phyloP scores from a whole-genome alignment of 2,797 vertebrate genomes.

The Anolis apletophallus region DNA sequence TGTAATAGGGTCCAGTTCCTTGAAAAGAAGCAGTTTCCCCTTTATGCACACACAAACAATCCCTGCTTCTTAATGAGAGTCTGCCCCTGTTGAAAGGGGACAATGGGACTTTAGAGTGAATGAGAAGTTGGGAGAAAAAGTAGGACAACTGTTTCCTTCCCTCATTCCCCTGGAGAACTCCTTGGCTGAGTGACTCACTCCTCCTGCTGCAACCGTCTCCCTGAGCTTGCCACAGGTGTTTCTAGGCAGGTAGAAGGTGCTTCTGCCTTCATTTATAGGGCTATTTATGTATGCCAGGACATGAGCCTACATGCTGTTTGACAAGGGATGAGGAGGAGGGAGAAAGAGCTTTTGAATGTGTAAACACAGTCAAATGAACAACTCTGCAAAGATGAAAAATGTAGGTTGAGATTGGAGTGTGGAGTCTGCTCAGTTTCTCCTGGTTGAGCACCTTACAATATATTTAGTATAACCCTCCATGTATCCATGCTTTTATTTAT shows the following conservation, averaged over 20 bases:
- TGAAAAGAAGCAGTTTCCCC: neutral
- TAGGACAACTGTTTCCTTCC: conserved; percentile 54
- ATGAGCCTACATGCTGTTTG: neutral
- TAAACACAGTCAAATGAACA: neutral
- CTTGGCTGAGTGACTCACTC: neutral
- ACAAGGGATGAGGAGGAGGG: neutral
- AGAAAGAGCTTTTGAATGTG: neutral
- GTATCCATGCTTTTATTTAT: no score
- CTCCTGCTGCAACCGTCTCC: neutral
- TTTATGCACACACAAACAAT: conserved; percentile 43
- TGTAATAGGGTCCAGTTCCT: conserved; percentile 9
- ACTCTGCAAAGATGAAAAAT: neutral
- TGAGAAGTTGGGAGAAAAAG: conserved; percentile 49
- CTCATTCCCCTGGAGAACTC: neutral
- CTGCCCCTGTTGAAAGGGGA: conserved; percentile 25
- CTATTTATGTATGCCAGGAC: neutral
- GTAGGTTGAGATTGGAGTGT: neutral
- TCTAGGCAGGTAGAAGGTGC: neutral
- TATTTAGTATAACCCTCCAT: no score
- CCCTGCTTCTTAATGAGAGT: conserved; percentile 62
- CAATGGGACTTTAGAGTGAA: conserved; percentile 60
- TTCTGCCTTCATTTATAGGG: neutral
- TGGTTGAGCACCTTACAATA: no score
- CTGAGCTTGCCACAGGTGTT: neutral
- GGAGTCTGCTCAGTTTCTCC: neutral